These are phyloP conservation scores for Amblyteles armatorius DNA, from an alignment of 2,888 invertebrate genomes.

Conservation along the genomic window DNA sequence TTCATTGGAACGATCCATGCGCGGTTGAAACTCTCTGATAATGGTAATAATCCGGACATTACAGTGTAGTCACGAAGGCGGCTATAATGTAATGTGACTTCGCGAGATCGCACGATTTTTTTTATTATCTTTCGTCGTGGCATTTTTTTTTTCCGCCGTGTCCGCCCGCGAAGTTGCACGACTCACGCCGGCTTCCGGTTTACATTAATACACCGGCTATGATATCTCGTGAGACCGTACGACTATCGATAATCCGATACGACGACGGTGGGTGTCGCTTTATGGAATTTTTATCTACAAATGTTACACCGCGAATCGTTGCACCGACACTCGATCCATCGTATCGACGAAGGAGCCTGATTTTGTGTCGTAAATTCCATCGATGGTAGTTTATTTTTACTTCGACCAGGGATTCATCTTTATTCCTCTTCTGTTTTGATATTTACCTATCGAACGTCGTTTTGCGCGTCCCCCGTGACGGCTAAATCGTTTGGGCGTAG, in stretches of 20 bases:
- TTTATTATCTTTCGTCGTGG: not conserved
- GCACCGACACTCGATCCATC: slow-evolving; percentile 6
- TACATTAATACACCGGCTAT: slow-evolving; percentile 35
- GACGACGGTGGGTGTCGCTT: slow-evolving; percentile 76
- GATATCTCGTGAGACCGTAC: slow-evolving; percentile 77
- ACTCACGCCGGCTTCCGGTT: slow-evolving; percentile 49
- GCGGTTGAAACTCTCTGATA: slow-evolving; percentile 2
- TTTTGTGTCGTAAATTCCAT: not conserved
- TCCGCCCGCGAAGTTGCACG: slow-evolving; percentile 78
- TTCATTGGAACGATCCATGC: not conserved
- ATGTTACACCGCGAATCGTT: slow-evolving; percentile 72
- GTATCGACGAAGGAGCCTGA: not conserved
- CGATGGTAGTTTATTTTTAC: not conserved
- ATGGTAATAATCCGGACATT: slow-evolving; percentile 10
- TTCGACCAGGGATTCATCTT: not conserved
- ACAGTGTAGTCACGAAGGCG: slow-evolving; percentile 56
- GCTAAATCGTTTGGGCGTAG: slow-evolving; percentile 73
- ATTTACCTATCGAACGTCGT: slow-evolving; percentile 64
- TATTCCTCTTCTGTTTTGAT: slow-evolving; percentile 60
- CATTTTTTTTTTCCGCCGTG: slow-evolving; percentile 67
- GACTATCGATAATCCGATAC: slow-evolving; percentile 81
- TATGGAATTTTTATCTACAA: slow-evolving; percentile 72
- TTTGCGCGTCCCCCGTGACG: slow-evolving; percentile 63
- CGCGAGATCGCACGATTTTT: not conserved
- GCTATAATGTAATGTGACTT: not conserved